Evolutionary conservation across 2,797 vertebrate species (phyloP), one percentile per base, ranked within the genome.

Genomic region (Schizothorax lantsangensis): DNA sequence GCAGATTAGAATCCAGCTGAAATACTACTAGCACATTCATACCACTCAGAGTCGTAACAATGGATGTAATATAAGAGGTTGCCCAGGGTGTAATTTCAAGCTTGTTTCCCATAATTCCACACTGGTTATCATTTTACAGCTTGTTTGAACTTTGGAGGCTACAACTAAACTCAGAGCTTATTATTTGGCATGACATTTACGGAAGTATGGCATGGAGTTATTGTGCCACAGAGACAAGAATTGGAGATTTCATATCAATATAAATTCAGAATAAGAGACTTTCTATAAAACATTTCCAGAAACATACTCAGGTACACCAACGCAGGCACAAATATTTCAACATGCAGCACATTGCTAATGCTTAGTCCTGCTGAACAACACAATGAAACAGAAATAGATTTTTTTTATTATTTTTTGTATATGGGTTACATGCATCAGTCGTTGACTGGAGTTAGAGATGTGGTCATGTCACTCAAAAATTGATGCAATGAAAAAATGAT

Each of bases 81-180:
- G 64, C 40, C 47, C 26, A 54, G 84, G 75, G 43, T 80, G 75
- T 85, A 36, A 85, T 85, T 80, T 59, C 38, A 85, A 72, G 23
- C 66, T 85, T 79, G 47, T 57, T 45, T 79, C 66, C 49, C 66
- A 54, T 79, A 79, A 85, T 72, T 80, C 66, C 38, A 79, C 38
- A 47, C 21, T 59, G 84, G 17, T 59, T 71, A 59, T 84, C 54
- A 64, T 85, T 85, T 79, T 85, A 68, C 62, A 69, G 30, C 47
- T 40, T 78, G 45, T 54, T 40, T 79, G 75, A 78, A 85, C 74
- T 79, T 85, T 84, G 47, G 64, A 71, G 38, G 26, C 47, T 30
- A 78, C 73, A 78, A 14, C 75, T 79, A 30, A 71, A 71, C 40
- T 57, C 43, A 6, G 21, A 84, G 54, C 33, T 49, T 84, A 40